These are phyloP conservation scores for Sciurus carolinensis DNA, from an alignment of 2,797 vertebrate species.

Conservation along the genomic window DNA sequence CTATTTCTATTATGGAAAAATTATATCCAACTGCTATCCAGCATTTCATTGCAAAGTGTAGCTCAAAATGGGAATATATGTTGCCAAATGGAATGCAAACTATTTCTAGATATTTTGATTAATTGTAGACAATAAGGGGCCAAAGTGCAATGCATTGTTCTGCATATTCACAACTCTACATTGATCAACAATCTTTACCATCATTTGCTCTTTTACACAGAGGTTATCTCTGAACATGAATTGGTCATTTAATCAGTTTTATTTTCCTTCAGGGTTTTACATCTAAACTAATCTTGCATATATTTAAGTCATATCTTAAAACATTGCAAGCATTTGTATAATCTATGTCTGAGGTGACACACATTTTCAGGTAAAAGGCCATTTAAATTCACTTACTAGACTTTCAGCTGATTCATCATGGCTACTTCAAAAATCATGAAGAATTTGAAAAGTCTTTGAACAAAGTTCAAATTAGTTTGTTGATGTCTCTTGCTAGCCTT, in stretches of 20 bases:
- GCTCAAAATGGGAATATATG: conserved; percentile 66
- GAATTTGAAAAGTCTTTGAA: not conserved
- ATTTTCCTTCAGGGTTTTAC: not conserved
- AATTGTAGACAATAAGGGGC: not conserved
- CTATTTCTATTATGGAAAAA: conserved; percentile 84
- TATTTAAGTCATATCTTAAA: conserved; percentile 39
- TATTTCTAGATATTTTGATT: conserved; percentile 37
- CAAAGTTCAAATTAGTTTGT: not conserved
- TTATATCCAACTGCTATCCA: conserved; percentile 81
- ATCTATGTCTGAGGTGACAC: not conserved
- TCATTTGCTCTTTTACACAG: not conserved
- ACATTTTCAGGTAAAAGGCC: not conserved
- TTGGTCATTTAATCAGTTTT: conserved; percentile 6
- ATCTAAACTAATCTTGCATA: not conserved
- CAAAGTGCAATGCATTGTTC: not conserved
- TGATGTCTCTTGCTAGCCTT: not conserved
- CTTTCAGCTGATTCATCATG: not conserved
- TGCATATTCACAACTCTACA: not conserved
- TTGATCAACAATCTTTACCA: not conserved
- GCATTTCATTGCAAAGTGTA: conserved; percentile 80
- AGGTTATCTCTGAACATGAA: conserved; percentile 2
- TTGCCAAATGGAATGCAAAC: not conserved
- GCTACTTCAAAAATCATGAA: not conserved
- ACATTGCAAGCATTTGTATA: not conserved
- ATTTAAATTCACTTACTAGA: conserved; percentile 46